Evolutionary conservation across 2,888 invertebrate species (phyloP), one percentile per base, ranked within the genome.

Genomic region (Eledone cirrhosa): DNA sequence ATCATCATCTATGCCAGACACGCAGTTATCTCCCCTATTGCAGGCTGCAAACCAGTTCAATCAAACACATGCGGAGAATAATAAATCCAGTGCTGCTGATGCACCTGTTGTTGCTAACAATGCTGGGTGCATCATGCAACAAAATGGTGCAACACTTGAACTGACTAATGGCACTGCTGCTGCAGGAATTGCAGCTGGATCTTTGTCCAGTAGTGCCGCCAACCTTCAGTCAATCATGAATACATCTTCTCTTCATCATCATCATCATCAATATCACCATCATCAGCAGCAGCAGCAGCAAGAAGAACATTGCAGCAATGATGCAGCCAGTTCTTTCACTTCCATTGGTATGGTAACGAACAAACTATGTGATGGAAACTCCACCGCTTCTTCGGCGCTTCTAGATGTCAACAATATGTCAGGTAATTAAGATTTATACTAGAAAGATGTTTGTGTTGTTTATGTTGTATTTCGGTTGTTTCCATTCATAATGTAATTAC

Each of bases 341-440:
- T 72, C 72, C 31, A n/a, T 72, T 22, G 72, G 72, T 31, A n/a
- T 72, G 22, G n/a, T 72, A 19, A 5, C 72, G 3, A 41, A 72
- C 13, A 72, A 72, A 8, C n/a, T n/a, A n/a, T 41, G 41, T 41
- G 41, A 72, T 33, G n/a, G n/a, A 13, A 72, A 72, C 31, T 16
- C 41, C n/a, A 31, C 41, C 29, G 41, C n/a, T n/a, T 72, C 72
- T 72, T 29, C 67, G 19, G 33, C 33, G 67, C 33, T 72, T 72
- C 31, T 72, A n/a, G 72, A 72, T 31, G 31, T 72, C 29, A 41
- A 31, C 1, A 72, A 72, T 2, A 72, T 72, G 72, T 72, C 72
- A 41, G 72, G 72, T 72, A 41, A 33, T 41, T 0, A 11, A 41
- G 11, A 41, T 11, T 41, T 41, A 11, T 41, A n/a, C n/a, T n/a